Conservation (phyloP, 2,113 vertebrate genomes). For the Phaethornis superciliosus region DNA sequence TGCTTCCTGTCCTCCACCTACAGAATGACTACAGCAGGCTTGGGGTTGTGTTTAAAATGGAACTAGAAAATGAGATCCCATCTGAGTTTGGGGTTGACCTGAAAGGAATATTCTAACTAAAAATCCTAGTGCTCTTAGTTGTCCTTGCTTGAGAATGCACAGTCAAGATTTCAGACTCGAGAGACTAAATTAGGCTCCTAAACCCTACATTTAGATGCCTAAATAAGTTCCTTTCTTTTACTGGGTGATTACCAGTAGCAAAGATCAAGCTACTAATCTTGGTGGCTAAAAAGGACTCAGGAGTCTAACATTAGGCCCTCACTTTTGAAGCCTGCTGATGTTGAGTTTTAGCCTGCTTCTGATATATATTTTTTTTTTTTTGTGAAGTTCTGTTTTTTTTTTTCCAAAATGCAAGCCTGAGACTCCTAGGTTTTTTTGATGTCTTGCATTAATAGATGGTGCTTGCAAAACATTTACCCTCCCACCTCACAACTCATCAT, state of each 20-base stretch:
- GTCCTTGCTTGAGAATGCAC: background rate
- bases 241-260: background rate
- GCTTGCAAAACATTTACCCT: background rate
- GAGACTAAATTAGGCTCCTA: background rate
- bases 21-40: background rate
- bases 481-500: background rate
- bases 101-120: background rate
- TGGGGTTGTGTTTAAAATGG: background rate
- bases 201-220: background rate
- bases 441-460: background rate
- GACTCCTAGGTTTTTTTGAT: background rate
- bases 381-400: background rate
- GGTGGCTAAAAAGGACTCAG: constrained; percentile 13
- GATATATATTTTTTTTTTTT: background rate
- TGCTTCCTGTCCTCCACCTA: background rate
- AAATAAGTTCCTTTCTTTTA: constrained; percentile 15
- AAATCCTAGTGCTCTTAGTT: background rate
- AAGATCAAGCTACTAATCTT: constrained; percentile 45
- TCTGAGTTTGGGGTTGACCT: background rate
- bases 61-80: constrained; percentile 7
- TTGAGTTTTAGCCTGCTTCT: background rate
- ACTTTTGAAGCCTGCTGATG: background rate
- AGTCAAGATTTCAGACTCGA: background rate
- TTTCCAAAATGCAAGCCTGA: background rate
- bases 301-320: constrained; percentile 10